phyloP scores from a whole-genome alignment of 2,888 invertebrate species.

The Pseudococcus viburni region DNA sequence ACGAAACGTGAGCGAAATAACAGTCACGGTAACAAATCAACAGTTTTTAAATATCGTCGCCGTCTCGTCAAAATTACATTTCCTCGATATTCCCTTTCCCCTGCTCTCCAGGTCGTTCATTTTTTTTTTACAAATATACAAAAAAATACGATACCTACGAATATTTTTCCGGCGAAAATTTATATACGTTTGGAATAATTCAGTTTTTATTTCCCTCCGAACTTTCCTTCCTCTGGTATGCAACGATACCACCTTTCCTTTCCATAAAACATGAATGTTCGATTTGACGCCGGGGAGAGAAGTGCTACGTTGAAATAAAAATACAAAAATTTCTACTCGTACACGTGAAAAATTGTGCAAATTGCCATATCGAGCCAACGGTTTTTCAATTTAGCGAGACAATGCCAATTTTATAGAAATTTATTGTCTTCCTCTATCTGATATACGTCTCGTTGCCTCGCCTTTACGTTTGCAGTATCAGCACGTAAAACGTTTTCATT shows the following conservation, averaged over 20 bases:
- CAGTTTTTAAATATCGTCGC: conserved; percentile 50
- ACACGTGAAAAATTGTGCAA: conserved; percentile 35
- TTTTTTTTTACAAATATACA: neutral
- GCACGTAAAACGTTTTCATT: conserved; percentile 19
- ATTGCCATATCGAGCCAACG: conserved; percentile 30
- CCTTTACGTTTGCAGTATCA: neutral
- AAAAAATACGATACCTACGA: neutral
- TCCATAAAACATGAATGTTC: neutral
- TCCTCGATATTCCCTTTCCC: neutral
- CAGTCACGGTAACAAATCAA: conserved; percentile 9
- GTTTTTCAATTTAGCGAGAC: conserved; percentile 41
- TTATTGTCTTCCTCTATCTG: conserved; percentile 8
- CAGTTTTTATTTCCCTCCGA: neutral
- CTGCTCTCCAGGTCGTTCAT: neutral
- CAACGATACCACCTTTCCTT: neutral
- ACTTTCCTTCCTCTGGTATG: neutral
- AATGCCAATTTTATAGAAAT: conserved; percentile 43
- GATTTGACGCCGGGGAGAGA: neutral
- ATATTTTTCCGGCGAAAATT: neutral
- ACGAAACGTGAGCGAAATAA: conserved; percentile 30
- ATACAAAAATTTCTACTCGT: neutral
- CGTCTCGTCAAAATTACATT: conserved; percentile 43
- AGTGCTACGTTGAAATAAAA: neutral
- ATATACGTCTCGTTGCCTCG: neutral
- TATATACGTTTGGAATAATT: conserved; percentile 14